Evolutionary conservation across 2,113 vertebrate genomes (phyloP).

Genomic region (Petromus typicus): DNA sequence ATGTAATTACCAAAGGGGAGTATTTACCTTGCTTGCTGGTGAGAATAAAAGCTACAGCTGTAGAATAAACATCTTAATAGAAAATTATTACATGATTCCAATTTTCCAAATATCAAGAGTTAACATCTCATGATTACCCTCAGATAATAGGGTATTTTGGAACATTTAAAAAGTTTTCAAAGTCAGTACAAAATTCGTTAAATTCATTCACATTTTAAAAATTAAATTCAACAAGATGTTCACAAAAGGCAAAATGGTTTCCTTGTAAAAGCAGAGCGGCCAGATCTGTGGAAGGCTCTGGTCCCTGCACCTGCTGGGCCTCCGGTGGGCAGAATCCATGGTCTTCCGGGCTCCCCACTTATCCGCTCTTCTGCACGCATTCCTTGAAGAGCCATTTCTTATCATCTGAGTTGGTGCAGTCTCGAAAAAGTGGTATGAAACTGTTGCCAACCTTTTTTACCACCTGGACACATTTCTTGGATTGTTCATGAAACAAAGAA

Average conservation of each 20-base stretch:
- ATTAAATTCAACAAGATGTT: conserved; percentile 56
- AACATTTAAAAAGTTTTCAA: conserved; percentile 54
- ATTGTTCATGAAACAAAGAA: conserved; percentile 89
- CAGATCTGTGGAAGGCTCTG: conserved; percentile 40
- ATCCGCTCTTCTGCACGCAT: conserved; percentile 75
- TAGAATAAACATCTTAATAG: conserved; percentile 61
- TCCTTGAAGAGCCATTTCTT: conserved; percentile 98
- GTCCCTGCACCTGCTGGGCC: neutral
- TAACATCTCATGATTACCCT: conserved; percentile 74
- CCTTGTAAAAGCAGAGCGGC: conserved; percentile 74
- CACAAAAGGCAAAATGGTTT: conserved; percentile 72
- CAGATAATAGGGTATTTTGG: conserved; percentile 63
- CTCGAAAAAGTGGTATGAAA: conserved; percentile 90
- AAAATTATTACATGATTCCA: conserved; percentile 73
- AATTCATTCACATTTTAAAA: conserved; percentile 65
- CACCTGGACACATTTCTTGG: conserved; percentile 93
- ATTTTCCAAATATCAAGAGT: conserved; percentile 64
- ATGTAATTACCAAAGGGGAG: conserved; percentile 71
- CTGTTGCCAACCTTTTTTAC: conserved; percentile 80
- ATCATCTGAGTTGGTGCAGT: conserved; percentile 87
- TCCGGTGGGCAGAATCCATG: conserved; percentile 16
- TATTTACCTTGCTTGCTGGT: conserved; percentile 60
- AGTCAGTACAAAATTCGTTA: conserved; percentile 65
- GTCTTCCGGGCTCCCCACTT: neutral
- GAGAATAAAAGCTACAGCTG: conserved; percentile 66